Conservation (phyloP, 1,140 invertebrate species). For the Lepidotrigona ventralis region DNA sequence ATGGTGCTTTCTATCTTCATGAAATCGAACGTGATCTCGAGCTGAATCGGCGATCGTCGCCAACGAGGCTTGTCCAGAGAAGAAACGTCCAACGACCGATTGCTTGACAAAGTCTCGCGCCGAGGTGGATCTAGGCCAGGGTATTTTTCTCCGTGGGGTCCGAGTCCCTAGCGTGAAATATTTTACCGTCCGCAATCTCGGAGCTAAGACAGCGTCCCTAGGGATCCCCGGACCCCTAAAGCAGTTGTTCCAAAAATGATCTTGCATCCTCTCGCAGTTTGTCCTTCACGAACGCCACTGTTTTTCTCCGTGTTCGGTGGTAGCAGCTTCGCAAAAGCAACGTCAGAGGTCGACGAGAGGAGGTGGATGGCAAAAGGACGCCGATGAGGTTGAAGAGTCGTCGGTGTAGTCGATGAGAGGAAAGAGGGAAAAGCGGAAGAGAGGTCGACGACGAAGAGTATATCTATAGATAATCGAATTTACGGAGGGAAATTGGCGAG, state of each 20-base stretch:
- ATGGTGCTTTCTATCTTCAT: background rate
- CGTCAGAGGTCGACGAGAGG: constrained; percentile 45
- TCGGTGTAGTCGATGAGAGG: background rate
- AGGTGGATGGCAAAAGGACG: constrained; percentile 19
- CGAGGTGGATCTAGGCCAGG: background rate
- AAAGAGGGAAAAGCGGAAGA: background rate
- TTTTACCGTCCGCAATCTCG: constrained; percentile 28
- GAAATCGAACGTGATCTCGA: constrained; percentile 13
- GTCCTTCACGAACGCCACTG: constrained; percentile 30
- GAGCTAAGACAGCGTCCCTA: constrained; percentile 1
- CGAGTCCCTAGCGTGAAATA: background rate
- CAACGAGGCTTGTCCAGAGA: no score
- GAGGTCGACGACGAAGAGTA: constrained; percentile 52
- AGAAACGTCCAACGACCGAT: background rate
- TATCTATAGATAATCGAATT: constrained; percentile 79
- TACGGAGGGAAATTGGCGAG: constrained; percentile 74
- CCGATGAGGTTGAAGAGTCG: constrained; percentile 41
- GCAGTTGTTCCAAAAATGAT: constrained; percentile 25
- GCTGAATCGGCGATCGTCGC: constrained; percentile 3
- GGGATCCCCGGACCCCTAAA: background rate
- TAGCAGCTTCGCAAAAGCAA: constrained; percentile 53
- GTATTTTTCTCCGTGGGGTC: background rate
- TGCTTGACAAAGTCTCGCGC: background rate
- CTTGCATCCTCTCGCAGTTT: background rate
- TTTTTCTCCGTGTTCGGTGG: background rate